Evolutionary conservation across 1,140 invertebrate genomes (phyloP), one percentile per base, ranked within the genome.

Genomic region (Drosophila yakuba): DNA sequence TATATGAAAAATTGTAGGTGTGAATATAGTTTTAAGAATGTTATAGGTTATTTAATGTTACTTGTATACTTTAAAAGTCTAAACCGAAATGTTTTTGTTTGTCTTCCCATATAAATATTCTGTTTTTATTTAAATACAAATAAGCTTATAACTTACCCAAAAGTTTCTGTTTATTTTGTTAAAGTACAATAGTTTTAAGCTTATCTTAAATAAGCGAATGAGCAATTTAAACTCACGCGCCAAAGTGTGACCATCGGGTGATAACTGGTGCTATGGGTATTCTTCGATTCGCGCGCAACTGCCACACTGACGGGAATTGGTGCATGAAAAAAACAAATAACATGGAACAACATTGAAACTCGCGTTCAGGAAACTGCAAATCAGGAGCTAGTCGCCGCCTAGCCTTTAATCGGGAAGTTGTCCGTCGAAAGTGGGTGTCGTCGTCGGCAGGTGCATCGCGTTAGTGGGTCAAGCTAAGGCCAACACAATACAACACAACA

Each of bases 321-420:
- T 41, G 36, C 35, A 66, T n/a, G 45, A 51, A 68, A 66, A 62
- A 51, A 66, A 64, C 36, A 68, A 68, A 66, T 68, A 68, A 66
- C 47, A 68, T 68, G 64, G 20, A 35, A 28, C 10, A 17, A 17
- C 7, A 17, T 38, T 43, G 64, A 11, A 50, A 64, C 25, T 64
- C 17, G 28, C n/a, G 45, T 25, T 36, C 10, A n/a, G 23, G 0
- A 66, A 51, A 25, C 51, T 25, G 50, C 35, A 69, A 69, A 39
- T 41, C 14, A 58, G 64, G 43, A 69, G 64, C 36, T 48, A 68
- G 47, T 57, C 12, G 15, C 20, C 36, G 41, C 28, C 28, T n/a
- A 38, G 15, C 14, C 20, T 28, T n/a, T 14, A 72, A n/a, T 28
- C 43, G 38, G 66, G 52, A 20, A 41, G 51, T 57, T 10, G 66